These are phyloP conservation scores for Monoplex corrugatus DNA, from an alignment of 2,888 invertebrate genomes.

Conservation along the genomic window DNA sequence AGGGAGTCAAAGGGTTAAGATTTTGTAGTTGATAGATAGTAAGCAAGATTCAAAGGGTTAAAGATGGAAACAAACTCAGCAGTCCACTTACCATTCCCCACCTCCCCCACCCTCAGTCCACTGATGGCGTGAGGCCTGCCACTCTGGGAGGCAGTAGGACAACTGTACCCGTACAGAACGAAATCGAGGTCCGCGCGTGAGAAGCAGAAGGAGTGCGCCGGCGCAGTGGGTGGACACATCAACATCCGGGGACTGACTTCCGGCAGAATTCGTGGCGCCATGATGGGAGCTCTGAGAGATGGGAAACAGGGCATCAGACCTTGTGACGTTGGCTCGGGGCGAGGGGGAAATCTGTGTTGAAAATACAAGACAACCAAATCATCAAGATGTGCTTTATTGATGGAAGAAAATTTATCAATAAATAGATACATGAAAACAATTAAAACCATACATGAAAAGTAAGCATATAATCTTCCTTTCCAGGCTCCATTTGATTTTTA, in stretches of 20 bases:
- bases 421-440: too few species aligned
- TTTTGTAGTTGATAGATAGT: too few species aligned
- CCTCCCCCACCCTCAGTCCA: slow-evolving; percentile 70
- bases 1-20: too few species aligned
- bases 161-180: slow-evolving; percentile 71
- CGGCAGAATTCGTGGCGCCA: slow-evolving; percentile 58
- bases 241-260: slow-evolving; percentile 69
- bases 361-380: too few species aligned
- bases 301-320: slow-evolving; percentile 51
- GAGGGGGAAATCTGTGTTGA: slow-evolving; percentile 55
- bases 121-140: slow-evolving; percentile 69
- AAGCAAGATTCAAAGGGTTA: too few species aligned
- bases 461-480: too few species aligned
- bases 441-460: too few species aligned
- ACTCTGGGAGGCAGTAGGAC: slow-evolving; percentile 55
- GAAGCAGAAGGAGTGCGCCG: slow-evolving; percentile 64
- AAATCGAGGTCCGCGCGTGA: slow-evolving; percentile 71
- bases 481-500: too few species aligned
- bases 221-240: slow-evolving; percentile 57
- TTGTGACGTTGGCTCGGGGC: slow-evolving; percentile 34
- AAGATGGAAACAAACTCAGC: too few species aligned
- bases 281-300: slow-evolving; percentile 46
- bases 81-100: slow-evolving; percentile 67
- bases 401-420: too few species aligned
- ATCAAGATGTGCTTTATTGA: too few species aligned